Evolutionary conservation across 2,113 vertebrate species (phyloP), one percentile per base, ranked within the genome.

Genomic region (Phalacrocorax pelagicus): DNA sequence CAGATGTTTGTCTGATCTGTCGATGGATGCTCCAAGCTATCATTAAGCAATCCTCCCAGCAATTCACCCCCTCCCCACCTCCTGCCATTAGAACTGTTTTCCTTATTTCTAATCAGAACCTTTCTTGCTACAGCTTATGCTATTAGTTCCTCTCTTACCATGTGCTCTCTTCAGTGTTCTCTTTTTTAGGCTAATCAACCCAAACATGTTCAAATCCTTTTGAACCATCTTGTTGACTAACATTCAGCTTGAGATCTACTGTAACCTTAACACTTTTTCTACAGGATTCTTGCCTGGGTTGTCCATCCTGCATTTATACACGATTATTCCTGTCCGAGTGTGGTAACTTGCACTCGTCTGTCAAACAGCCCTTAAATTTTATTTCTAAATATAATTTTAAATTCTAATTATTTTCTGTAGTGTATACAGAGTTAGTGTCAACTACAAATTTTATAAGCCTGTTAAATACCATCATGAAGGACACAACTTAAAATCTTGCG

Each of bases 1-100:
- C 91, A 97, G 91, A 82, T 94, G 91, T 87, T 95, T 92, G 80
- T 55, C 72, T 86, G 80, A 88, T 94, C 75, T 80, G 69, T 42
- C 81, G 69, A 74, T 81, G 86, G 89, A 91, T 81, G 72, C 55
- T 88, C 51, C 63, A 66, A 95, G 58, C 82, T 73, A 93, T 78
- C 51, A 81, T 88, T 73, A 91, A 57, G 80, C 59, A 94, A 96
- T 67, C 51, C 42, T 67, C 62, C 75, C 73, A 88, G 72, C 51
- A 74, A 38, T 88, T 92, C 75, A 66, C n/a, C 59, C 70, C 54
- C 22, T 42, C 71, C 14, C 42, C 38, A 5, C 38, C 38, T 38
- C 38, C 42, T 71, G 72, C 66, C 75, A 73, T 78, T 62, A 86
- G 42, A 88, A 84, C 17, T 78, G 36, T 65, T 88, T 96, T 91